Percentiles rank a stretch among this genome's conserved stretches.
Evolutionary conservation across 1,140 invertebrate genomes (phyloP).

Genomic region (Reticulitermes speratus): DNA sequence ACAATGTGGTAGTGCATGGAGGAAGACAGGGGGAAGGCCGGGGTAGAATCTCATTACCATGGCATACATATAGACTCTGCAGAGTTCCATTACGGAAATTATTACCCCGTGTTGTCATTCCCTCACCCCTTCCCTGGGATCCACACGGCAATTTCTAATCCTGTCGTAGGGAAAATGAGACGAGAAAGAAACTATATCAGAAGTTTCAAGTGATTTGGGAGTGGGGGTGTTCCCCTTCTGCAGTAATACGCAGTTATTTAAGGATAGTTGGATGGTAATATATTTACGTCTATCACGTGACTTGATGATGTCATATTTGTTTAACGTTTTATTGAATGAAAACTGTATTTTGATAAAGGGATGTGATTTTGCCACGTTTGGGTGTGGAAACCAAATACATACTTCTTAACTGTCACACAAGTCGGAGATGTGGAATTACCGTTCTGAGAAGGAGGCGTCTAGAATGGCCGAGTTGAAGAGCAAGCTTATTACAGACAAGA

Average conservation of each 20-base stretch:
- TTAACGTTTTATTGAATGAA: not conserved
- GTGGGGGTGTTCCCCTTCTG: not conserved
- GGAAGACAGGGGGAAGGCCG: not conserved
- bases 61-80: not conserved
- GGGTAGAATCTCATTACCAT: not conserved
- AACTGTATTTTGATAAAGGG: not conserved
- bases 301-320: not conserved
- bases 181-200: not conserved
- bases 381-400: no score
- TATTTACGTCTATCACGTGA: not conserved
- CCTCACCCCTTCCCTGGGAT: not conserved
- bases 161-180: not conserved
- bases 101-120: not conserved
- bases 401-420: no score
- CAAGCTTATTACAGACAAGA: no score
- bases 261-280: not conserved
- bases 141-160: not conserved
- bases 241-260: not conserved
- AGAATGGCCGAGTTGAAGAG: no score
- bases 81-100: conserved; percentile 5
- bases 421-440: no score
- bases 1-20: not conserved
- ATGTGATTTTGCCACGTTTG: no score
- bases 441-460: no score
- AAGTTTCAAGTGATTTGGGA: not conserved